Conservation (phyloP, 2,797 vertebrate species). For the Bradypodion ventrale region DNA sequence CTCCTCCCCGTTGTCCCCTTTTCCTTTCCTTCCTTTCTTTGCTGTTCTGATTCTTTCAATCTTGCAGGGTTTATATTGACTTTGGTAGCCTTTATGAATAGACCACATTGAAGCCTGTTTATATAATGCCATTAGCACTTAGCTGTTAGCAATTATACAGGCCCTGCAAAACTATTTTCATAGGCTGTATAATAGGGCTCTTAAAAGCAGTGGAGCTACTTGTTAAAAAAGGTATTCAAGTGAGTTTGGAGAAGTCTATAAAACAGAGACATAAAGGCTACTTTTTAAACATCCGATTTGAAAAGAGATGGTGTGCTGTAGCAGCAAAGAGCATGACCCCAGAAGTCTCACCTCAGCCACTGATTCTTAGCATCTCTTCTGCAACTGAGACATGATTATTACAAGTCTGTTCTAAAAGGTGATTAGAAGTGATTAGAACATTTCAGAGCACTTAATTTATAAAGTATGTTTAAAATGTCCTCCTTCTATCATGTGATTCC, state of each 20-base stretch:
- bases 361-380: background rate
- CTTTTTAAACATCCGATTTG: background rate
- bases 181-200: conserved; percentile 1
- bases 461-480: background rate
- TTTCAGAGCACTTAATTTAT: background rate
- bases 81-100: conserved; percentile 22
- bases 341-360: background rate
- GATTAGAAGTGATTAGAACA: background rate
- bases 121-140: conserved; percentile 22
- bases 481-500: background rate
- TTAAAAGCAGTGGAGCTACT: conserved; percentile 31
- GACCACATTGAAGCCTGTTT: conserved; percentile 28
- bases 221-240: conserved; percentile 36
- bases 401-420: background rate
- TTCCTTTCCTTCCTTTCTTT: conserved; percentile 2
- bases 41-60: background rate
- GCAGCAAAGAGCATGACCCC: background rate
- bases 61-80: conserved; percentile 3
- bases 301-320: background rate
- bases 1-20: too few species aligned
- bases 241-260: conserved; percentile 29
- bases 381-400: background rate
- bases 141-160: conserved; percentile 9
- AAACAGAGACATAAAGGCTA: background rate
- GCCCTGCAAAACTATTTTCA: conserved; percentile 46